A percentile compares a stretch with the other conserved stretches of the same genome.
These are phyloP conservation scores for Ptilodon capucinus DNA, from an alignment of 2,888 invertebrate species.

Conservation along the genomic window DNA sequence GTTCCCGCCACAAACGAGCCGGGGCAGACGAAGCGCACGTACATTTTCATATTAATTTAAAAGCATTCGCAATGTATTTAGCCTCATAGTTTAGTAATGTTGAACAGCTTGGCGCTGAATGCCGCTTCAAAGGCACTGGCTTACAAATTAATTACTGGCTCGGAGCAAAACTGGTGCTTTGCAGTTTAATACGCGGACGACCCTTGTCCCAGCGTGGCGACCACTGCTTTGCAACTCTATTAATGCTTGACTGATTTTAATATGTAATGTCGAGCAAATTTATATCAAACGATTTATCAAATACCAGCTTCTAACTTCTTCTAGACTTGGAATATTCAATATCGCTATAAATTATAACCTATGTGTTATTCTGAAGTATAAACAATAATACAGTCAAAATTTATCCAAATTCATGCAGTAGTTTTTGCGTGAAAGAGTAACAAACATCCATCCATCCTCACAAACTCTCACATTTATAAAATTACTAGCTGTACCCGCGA, in stretches of 20 bases:
- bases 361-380: no score
- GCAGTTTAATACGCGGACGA: constrained; percentile 47
- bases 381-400: no score
- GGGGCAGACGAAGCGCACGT: background rate
- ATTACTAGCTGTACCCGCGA: no score
- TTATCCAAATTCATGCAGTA: no score
- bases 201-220: constrained; percentile 27
- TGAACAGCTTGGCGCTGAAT: constrained; percentile 40
- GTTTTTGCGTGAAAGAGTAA: no score
- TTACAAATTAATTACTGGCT: constrained; percentile 65
- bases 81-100: constrained; percentile 46
- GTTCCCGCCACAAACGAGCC: background rate
- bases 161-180: constrained; percentile 46
- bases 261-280: constrained; percentile 12
- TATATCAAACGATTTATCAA: no score
- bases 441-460: no score
- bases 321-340: no score
- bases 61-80: constrained; percentile 25
- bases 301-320: no score
- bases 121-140: constrained; percentile 51
- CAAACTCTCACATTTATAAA: no score
- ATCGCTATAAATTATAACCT: no score
- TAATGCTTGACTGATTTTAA: constrained; percentile 19
- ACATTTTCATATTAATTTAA: constrained; percentile 14
- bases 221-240: constrained; percentile 28